Conservation (phyloP, 2,888 invertebrate genomes). For the Altica lythri region DNA sequence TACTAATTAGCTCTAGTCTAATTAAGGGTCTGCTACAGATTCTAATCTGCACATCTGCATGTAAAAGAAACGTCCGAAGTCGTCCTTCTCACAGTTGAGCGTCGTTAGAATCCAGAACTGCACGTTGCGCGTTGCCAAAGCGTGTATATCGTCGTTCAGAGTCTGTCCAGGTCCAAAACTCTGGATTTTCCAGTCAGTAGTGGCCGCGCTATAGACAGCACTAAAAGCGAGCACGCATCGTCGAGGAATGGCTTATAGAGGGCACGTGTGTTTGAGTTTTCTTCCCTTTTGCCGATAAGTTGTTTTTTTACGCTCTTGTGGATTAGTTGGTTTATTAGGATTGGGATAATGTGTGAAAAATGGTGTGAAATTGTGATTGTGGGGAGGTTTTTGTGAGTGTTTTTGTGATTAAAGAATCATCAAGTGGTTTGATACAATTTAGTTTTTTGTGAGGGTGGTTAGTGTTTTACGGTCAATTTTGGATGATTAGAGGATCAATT, state of each 20-base stretch:
- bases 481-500: too few species aligned
- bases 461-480: too few species aligned
- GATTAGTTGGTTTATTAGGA: neutral
- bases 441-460: too few species aligned
- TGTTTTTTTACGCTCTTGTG: neutral
- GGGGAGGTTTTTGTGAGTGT: conserved; percentile 6
- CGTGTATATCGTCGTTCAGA: conserved; percentile 29
- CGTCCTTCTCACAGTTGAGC: conserved; percentile 38
- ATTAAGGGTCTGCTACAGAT: conserved; percentile 41
- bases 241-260: conserved; percentile 16
- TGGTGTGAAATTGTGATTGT: conserved; percentile 5
- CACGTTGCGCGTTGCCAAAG: conserved; percentile 24
- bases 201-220: conserved; percentile 44
- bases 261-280: conserved; percentile 28
- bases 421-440: conserved; percentile 27
- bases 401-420: conserved; percentile 3
- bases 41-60: conserved; percentile 44
- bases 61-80: conserved; percentile 40
- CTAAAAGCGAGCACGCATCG: conserved; percentile 19
- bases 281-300: conserved; percentile 4
- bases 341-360: neutral
- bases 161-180: conserved; percentile 15
- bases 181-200: conserved; percentile 44
- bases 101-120: conserved; percentile 17
- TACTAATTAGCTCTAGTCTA: conserved; percentile 42